phyloP scores from a whole-genome alignment of 2,888 invertebrate genomes.

The Pachydiplax longipennis region DNA sequence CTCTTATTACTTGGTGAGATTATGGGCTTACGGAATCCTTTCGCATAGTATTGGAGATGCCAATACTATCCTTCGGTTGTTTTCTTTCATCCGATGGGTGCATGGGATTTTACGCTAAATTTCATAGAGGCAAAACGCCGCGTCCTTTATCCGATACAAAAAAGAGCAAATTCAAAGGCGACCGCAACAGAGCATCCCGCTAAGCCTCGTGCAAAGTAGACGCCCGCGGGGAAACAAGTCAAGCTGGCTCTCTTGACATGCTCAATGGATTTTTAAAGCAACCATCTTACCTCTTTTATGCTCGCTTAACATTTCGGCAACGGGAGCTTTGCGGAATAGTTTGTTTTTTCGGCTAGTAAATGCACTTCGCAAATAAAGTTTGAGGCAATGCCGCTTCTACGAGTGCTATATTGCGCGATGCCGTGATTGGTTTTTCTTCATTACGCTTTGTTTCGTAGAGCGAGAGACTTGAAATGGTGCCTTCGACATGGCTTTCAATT shows the following conservation, averaged over 20 bases:
- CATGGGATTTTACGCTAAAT: constrained; percentile 37
- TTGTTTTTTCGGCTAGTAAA: too few relatives aligned
- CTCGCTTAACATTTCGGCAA: not conserved
- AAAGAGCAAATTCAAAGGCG: constrained; percentile 13
- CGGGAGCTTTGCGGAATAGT: too few relatives aligned
- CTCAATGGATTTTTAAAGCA: constrained; percentile 14
- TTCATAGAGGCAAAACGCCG: not conserved
- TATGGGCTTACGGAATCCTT: too few relatives aligned
- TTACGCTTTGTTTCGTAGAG: too few relatives aligned
- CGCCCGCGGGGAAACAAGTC: not conserved
- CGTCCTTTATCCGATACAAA: not conserved
- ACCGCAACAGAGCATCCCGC: constrained; percentile 13
- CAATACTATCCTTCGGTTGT: not conserved
- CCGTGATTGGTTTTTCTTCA: too few relatives aligned
- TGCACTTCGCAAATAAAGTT: too few relatives aligned
- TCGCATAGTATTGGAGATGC: not conserved
- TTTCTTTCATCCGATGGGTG: not conserved
- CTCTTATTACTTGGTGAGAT: too few relatives aligned
- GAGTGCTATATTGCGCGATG: too few relatives aligned
- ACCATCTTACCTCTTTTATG: not conserved
- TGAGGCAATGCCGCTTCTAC: too few relatives aligned
- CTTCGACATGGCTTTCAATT: too few relatives aligned
- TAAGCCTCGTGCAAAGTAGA: not conserved
- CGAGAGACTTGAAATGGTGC: too few relatives aligned
- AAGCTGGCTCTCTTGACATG: not conserved